Evolutionary conservation across 2,113 vertebrate species (phyloP), one percentile per base, ranked within the genome.

Genomic region (Acrocephalus kingi): DNA sequence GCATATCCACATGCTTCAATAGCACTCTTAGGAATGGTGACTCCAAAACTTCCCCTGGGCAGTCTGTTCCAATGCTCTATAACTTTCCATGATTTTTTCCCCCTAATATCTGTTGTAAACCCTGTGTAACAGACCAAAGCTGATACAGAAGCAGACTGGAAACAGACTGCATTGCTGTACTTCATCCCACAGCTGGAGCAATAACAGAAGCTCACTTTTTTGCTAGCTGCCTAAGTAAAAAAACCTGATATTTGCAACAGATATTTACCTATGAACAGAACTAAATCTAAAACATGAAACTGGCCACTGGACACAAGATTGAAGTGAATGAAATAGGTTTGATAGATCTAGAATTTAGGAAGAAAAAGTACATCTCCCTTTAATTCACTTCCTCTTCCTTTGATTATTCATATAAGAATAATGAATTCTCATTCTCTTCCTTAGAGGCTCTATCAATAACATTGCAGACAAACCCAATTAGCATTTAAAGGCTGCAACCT

Each of bases 371-470:
- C 11, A 67, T 48, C 52, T 89, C 22, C n/a, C 25, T 84, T 66
- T 77, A 85, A 87, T 87, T 94, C 80, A 87, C 75, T 59, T 85
- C 76, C 39, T 25, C 11, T 87, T 93, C 67, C 31, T 74, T 91
- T 1, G 2, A 64, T 74, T 95, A 84, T 58, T 56, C 7, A 13
- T 83, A 58, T 35, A 37, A 45, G 67, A 82, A 76, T 64, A 95
- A 95, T 73, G 76, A 88, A 92, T 93, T 90, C 54, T 71, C 39
- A 74, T 35, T n/a, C 76, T 78, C 59, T 85, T 78, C 84, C 87
- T 59, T 61, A 93, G 91, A 49, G 37, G 74, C 79, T 92, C 93
- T 86, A 90, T 95, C 96, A 92, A 69, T 87, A 94, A 91, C 61
- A 68, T 13, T 89, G 72, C 66, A 94, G 89, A 80, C 79, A 79